Evolutionary conservation across 2,797 vertebrate genomes (phyloP).

Genomic region (Typhlichthys subterraneus): DNA sequence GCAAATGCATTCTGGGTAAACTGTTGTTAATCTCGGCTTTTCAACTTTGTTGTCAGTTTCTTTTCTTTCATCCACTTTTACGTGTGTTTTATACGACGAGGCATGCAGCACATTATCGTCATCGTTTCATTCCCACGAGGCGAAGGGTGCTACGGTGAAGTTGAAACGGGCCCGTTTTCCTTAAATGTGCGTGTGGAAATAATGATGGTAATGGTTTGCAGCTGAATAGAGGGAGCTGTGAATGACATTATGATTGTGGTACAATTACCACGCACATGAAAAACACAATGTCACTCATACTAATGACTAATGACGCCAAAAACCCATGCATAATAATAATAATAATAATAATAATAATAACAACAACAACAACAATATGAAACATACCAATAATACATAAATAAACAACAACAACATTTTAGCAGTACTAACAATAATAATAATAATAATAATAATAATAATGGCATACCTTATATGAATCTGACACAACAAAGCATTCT

Average conservation of each 20-base stretch:
- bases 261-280: slow-evolving; percentile 78
- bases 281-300: slow-evolving; percentile 73
- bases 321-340: slow-evolving; percentile 66
- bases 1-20: slow-evolving; percentile 50
- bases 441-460: slow-evolving; percentile 27
- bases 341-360: slow-evolving; percentile 52
- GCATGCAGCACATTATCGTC: slow-evolving; percentile 63
- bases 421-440: slow-evolving; percentile 24
- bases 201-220: slow-evolving; percentile 83
- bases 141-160: slow-evolving; percentile 54
- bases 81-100: slow-evolving; percentile 45
- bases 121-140: slow-evolving; percentile 70
- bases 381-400: slow-evolving; percentile 57
- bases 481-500: slow-evolving; percentile 85
- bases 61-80: slow-evolving; percentile 31
- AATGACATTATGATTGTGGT: slow-evolving; percentile 82
- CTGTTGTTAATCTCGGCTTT: slow-evolving; percentile 26
- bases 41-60: slow-evolving; percentile 26
- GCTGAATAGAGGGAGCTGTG: slow-evolving; percentile 79
- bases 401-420: slow-evolving; percentile 38
- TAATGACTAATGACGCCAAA: slow-evolving; percentile 73
- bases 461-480: slow-evolving; percentile 83
- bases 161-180: slow-evolving; percentile 51
- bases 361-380: slow-evolving; percentile 45
- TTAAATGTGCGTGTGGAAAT: slow-evolving; percentile 77